phyloP scores from a whole-genome alignment of 1,140 invertebrate genomes.

The Bradysia coprophila region DNA sequence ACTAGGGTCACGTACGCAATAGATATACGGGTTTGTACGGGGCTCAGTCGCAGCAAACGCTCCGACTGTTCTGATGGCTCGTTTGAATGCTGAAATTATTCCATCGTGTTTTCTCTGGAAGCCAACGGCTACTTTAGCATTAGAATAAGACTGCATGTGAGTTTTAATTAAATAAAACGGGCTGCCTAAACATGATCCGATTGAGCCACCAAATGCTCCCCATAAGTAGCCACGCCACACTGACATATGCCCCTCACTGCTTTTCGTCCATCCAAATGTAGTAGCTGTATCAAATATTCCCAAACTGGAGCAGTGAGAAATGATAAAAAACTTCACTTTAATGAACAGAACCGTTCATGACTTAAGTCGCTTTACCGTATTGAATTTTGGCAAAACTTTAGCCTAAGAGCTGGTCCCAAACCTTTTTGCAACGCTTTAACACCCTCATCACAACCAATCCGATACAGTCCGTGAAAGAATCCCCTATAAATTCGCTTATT shows the following conservation, averaged over 20 bases:
- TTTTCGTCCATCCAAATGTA: slow-evolving; percentile 16
- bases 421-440: slow-evolving; percentile 61
- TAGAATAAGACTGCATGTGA: slow-evolving; percentile 65
- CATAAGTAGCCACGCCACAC: slow-evolving; percentile 43
- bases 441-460: slow-evolving; percentile 29
- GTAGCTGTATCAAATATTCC: not conserved
- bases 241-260: slow-evolving; percentile 50
- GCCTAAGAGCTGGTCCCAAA: slow-evolving; percentile 50
- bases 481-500: slow-evolving; percentile 12
- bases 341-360: not conserved
- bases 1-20: too few species aligned
- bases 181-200: slow-evolving; percentile 43
- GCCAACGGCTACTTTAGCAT: slow-evolving; percentile 67
- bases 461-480: slow-evolving; percentile 15
- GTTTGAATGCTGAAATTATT: slow-evolving; percentile 42
- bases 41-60: too few species aligned
- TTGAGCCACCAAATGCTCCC: slow-evolving; percentile 27
- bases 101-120: slow-evolving; percentile 63
- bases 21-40: too few species aligned
- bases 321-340: not conserved
- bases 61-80: too few species aligned
- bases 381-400: slow-evolving; percentile 26
- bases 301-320: not conserved
- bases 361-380: not conserved
- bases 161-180: slow-evolving; percentile 79